A percentile compares a stretch with the other conserved stretches of the same genome.
phyloP scores from a whole-genome alignment of 2,888 invertebrate genomes.

The Latrodectus hesperus region DNA sequence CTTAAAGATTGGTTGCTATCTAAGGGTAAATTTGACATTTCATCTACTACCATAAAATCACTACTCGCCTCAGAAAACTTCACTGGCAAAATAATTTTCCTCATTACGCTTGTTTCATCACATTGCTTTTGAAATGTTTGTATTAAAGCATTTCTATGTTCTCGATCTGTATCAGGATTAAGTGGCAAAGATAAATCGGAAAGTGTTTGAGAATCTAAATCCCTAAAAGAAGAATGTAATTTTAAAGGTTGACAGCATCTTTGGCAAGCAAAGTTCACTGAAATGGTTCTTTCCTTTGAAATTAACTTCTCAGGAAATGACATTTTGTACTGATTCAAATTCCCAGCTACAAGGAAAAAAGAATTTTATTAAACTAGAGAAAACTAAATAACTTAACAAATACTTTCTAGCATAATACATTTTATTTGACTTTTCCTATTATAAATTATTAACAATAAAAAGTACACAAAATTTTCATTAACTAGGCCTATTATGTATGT shows the following conservation, averaged over 20 bases:
- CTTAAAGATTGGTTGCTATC: conserved; percentile 73
- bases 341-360: too few species aligned
- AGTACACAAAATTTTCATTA: too few species aligned
- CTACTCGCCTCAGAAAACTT: conserved; percentile 72
- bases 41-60: conserved; percentile 93
- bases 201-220: conserved; percentile 88
- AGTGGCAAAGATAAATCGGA: conserved; percentile 85
- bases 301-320: conserved; percentile 39
- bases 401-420: too few species aligned
- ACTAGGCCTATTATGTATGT: too few species aligned
- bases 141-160: conserved; percentile 28
- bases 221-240: conserved; percentile 86
- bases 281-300: conserved; percentile 35
- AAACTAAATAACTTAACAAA: too few species aligned
- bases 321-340: too few species aligned
- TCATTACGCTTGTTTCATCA: conserved; percentile 41
- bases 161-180: conserved; percentile 34
- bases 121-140: conserved; percentile 30
- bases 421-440: too few species aligned
- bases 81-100: conserved; percentile 64
- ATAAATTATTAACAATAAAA: too few species aligned
- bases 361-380: too few species aligned
- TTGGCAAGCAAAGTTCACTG: conserved; percentile 91
- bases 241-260: conserved; percentile 91
- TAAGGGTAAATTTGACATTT: conserved; percentile 74